Conservation (phyloP, 2,113 vertebrate species). For the Clarias batrachus region DNA sequence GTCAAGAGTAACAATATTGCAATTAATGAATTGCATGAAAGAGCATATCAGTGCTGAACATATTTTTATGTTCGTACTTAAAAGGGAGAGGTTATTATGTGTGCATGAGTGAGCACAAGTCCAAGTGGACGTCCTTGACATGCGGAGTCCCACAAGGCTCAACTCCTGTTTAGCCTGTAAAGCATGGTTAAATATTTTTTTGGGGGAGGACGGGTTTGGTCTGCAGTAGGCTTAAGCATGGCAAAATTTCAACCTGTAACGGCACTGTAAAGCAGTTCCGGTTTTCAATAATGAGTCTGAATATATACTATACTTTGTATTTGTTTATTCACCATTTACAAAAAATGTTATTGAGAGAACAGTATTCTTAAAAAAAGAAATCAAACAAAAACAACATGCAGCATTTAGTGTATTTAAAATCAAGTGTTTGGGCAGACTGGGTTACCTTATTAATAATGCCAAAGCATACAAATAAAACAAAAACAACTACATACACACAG, state of each 20-base stretch:
- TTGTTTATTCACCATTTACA: slow-evolving; percentile 58
- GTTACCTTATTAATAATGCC: slow-evolving; percentile 52
- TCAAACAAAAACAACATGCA: slow-evolving; percentile 67
- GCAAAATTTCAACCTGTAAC: neutral
- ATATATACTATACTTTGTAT: slow-evolving; percentile 40
- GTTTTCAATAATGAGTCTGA: neutral
- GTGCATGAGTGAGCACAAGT: too few relatives aligned
- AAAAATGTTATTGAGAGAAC: slow-evolving; percentile 54
- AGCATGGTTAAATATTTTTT: too few relatives aligned
- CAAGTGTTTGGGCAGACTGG: slow-evolving; percentile 53
- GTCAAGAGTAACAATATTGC: neutral
- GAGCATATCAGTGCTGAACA: neutral
- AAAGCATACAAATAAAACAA: slow-evolving; percentile 60
- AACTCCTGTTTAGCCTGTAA: too few relatives aligned
- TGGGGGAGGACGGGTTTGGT: too few relatives aligned
- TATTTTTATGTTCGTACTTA: neutral
- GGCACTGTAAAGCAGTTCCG: neutral
- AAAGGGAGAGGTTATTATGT: neutral
- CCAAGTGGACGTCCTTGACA: too few relatives aligned
- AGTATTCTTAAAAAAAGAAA: slow-evolving; percentile 46
- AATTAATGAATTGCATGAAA: too few relatives aligned
- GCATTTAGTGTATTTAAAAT: slow-evolving; percentile 52
- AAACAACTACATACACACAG: slow-evolving; percentile 56
- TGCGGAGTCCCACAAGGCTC: too few relatives aligned
- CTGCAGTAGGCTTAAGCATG: neutral